Conservation (phyloP, 1,140 invertebrate species). For the Tetranychus cinnabarinus region DNA sequence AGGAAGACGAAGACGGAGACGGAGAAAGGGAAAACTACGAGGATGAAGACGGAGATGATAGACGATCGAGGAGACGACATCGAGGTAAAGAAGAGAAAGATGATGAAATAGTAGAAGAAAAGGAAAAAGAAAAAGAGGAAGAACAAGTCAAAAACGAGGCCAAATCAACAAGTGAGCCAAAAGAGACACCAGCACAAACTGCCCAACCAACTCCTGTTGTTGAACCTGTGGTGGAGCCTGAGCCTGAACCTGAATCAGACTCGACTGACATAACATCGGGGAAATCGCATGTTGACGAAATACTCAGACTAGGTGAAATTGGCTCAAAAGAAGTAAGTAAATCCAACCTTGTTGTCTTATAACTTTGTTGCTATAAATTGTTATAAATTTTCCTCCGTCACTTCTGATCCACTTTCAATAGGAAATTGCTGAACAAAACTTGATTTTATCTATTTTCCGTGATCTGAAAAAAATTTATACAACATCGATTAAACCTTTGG, state of each 20-base stretch:
- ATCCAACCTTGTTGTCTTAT: background rate
- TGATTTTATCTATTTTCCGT: slow-evolving; percentile 46
- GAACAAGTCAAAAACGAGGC: slow-evolving; percentile 5
- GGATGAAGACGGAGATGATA: slow-evolving; percentile 1
- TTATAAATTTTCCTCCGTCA: too few species aligned
- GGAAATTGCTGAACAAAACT: slow-evolving; percentile 29
- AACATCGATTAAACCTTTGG: slow-evolving; percentile 62
- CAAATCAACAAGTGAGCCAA: background rate
- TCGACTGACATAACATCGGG: slow-evolving; percentile 24
- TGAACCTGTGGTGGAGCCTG: too few species aligned
- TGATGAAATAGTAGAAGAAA: slow-evolving; percentile 4
- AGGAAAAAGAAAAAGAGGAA: slow-evolving; percentile 3
- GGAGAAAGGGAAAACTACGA: slow-evolving; percentile 9
- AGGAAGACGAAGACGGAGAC: slow-evolving; percentile 5
- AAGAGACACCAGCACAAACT: background rate
- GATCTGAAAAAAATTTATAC: slow-evolving; percentile 70
- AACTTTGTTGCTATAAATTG: background rate
- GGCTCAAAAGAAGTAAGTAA: slow-evolving; percentile 24
- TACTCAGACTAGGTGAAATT: slow-evolving; percentile 42
- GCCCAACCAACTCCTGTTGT: background rate
- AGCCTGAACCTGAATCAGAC: background rate
- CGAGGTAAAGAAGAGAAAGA: slow-evolving; percentile 1
- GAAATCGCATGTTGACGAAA: slow-evolving; percentile 49
- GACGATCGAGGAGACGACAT: slow-evolving; percentile 4
- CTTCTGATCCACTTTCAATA: slow-evolving; percentile 12